Evolutionary conservation across 2,888 invertebrate species (phyloP), one percentile per base, ranked within the genome.

Genomic region (Linnaemya tessellans): DNA sequence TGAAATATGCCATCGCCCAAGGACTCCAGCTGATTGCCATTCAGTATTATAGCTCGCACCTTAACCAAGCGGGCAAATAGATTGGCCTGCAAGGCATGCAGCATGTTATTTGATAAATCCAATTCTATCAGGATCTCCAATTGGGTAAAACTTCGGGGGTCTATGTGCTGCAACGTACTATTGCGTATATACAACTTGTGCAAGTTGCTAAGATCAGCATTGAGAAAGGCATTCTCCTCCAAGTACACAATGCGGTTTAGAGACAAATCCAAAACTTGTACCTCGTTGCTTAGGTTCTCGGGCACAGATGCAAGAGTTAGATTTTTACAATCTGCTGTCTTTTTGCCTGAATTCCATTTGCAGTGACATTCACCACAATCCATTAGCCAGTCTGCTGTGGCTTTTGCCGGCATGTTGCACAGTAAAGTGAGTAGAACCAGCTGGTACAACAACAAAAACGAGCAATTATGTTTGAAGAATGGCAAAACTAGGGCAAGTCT

Each of bases 281-380:
- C 93, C 87, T 96, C 96, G 30, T 94, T 93, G 89, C 96, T 96
- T 8, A 97, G 93, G 68, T 94, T 94, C 87, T 93, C 93, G 0
- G 97, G 97, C 87, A 98, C 95, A 15, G 94, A 93, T 77, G 93
- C 94, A 65, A 97, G 93, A 18, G 94, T 93, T n/a, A 94, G 93
- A 78, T 94, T 93, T 35, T 94, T 94, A 91, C 98, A 98, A 87
- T 97, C 96, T 0, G 97, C 97, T 41, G 95, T 95, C 91, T 96
- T 97, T 92, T 96, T 96, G 10, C 97, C 97, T 80, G 95, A 95
- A 56, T 95, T 95, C 97, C 97, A 97, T 88, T 96, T 95, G 92
- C 97, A 97, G 89, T 95, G 95, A 93, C 97, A 97, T 38, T 90
- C 89, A 46, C 91, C 92, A 67, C 92, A 92, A 67, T 91, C 89